These are phyloP conservation scores for Propsilocerus akamusi DNA, from an alignment of 1,140 invertebrate genomes.

Conservation along the genomic window DNA sequence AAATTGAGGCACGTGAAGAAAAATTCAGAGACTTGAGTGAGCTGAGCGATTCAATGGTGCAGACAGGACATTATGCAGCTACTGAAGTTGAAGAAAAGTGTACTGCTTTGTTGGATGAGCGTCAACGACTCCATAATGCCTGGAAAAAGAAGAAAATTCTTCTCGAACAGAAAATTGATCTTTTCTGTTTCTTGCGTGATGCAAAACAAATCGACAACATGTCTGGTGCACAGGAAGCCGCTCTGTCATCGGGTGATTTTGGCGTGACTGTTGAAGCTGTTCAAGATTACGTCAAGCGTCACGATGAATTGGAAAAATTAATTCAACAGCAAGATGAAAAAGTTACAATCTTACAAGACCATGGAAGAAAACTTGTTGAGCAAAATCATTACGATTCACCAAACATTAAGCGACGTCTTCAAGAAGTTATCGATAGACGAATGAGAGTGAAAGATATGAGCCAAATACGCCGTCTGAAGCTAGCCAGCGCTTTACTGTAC, in stretches of 20 bases:
- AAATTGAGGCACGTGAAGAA: conserved; percentile 86
- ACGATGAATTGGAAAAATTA: conserved; percentile 78
- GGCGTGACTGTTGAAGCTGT: conserved; percentile 65
- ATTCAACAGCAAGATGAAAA: conserved; percentile 71
- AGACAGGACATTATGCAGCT: conserved; percentile 66
- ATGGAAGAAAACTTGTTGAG: conserved; percentile 72
- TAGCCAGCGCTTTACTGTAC: conserved; percentile 67
- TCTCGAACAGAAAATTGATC: conserved; percentile 83
- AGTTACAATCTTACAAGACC: conserved; percentile 60
- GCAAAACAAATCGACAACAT: conserved; percentile 83
- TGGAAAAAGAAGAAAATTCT: conserved; percentile 84
- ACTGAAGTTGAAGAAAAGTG: conserved; percentile 63
- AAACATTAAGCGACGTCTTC: conserved; percentile 53
- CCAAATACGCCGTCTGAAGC: conserved; percentile 33
- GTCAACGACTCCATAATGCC: conserved; percentile 56
- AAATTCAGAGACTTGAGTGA: conserved; percentile 64
- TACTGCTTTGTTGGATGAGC: conserved; percentile 53
- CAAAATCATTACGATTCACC: conserved; percentile 90
- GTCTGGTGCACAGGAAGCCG: conserved; percentile 73
- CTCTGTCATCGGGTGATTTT: conserved; percentile 35
- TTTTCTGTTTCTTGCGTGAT: conserved; percentile 88
- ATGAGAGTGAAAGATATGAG: conserved; percentile 49
- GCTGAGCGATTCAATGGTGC: conserved; percentile 66
- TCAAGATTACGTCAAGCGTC: conserved; percentile 68
- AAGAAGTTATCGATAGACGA: conserved; percentile 49